Percentiles rank a stretch among this genome's conserved stretches.
Evolutionary conservation across 2,888 invertebrate genomes (phyloP).

Genomic region (Eubasilissa splendida): DNA sequence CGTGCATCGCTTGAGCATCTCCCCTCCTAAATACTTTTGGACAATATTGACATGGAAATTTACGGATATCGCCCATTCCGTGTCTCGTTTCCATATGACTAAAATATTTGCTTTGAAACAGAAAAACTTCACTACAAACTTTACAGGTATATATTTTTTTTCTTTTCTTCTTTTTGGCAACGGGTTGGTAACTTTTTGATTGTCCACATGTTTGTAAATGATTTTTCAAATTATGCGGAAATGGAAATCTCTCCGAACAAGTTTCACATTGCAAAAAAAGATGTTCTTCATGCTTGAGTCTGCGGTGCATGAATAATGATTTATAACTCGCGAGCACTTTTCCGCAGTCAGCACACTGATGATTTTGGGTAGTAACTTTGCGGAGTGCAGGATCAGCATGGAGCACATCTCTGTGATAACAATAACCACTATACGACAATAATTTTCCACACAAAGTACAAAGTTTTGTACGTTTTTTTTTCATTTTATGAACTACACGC

Average conservation of each 20-base stretch:
- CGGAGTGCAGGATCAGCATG: neutral
- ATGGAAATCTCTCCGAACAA: constrained; percentile 7
- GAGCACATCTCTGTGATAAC: neutral
- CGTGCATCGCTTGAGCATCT: constrained; percentile 18
- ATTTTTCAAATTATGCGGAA: neutral
- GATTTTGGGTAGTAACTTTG: neutral
- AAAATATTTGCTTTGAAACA: neutral
- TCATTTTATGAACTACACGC: neutral
- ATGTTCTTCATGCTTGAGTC: constrained; percentile 7
- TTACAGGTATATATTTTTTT: neutral
- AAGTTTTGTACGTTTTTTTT: neutral
- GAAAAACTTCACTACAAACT: constrained; percentile 1
- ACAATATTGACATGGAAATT: constrained; percentile 18
- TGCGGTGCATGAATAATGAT: neutral
- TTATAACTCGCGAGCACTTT: neutral
- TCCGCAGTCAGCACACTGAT: constrained; percentile 1
- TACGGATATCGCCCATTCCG: neutral
- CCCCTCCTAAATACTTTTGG: constrained; percentile 20
- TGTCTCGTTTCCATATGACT: neutral
- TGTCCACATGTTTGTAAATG: too few relatives aligned
- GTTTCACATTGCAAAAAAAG: neutral
- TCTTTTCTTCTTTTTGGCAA: too few relatives aligned
- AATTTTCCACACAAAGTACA: constrained; percentile 32
- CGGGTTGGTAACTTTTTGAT: too few relatives aligned
- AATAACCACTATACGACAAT: neutral